Evolutionary conservation across 1,140 invertebrate species (phyloP).

Genomic region (Megalonaias nervosa): DNA sequence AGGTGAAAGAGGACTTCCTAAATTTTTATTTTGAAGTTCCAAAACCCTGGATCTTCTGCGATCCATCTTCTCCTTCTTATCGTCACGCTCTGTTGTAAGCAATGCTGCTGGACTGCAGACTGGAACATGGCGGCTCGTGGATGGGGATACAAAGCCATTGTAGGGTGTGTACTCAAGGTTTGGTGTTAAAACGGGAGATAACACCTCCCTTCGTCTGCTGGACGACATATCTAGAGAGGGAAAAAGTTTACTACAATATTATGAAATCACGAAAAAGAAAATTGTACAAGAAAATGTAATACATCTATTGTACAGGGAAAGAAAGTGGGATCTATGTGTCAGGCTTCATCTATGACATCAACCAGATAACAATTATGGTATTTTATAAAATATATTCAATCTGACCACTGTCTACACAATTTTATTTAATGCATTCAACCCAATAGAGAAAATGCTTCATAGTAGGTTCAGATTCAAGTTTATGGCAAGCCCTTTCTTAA

Average conservation of each 20-base stretch:
- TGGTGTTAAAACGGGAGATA: slow-evolving; percentile 49
- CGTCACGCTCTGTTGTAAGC: slow-evolving; percentile 54
- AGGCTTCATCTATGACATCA: too few species aligned
- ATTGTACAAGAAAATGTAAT: too few species aligned
- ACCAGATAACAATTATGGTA: too few species aligned
- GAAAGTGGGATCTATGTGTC: too few species aligned
- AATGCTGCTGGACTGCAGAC: slow-evolving; percentile 33
- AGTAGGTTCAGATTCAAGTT: too few species aligned
- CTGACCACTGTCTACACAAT: too few species aligned
- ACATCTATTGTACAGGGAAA: too few species aligned
- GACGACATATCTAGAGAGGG: slow-evolving; percentile 10
- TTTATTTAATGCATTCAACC: too few species aligned
- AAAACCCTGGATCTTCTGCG: slow-evolving; percentile 54
- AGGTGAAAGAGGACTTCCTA: slow-evolving; percentile 46
- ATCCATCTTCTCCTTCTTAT: slow-evolving; percentile 66
- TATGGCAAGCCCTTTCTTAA: too few species aligned
- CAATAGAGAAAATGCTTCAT: too few species aligned
- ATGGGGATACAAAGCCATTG: slow-evolving; percentile 5
- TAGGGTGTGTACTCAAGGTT: neutral
- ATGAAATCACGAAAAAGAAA: neutral
- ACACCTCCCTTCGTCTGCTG: slow-evolving; percentile 35
- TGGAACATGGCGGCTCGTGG: slow-evolving; percentile 27
- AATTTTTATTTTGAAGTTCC: slow-evolving; percentile 47
- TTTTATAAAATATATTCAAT: too few species aligned
- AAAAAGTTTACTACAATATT: slow-evolving; percentile 8